A percentile compares a stretch with the other conserved stretches of the same genome.
These are phyloP conservation scores for Thunnus thynnus DNA, from an alignment of 2,113 vertebrate species.

Conservation along the genomic window DNA sequence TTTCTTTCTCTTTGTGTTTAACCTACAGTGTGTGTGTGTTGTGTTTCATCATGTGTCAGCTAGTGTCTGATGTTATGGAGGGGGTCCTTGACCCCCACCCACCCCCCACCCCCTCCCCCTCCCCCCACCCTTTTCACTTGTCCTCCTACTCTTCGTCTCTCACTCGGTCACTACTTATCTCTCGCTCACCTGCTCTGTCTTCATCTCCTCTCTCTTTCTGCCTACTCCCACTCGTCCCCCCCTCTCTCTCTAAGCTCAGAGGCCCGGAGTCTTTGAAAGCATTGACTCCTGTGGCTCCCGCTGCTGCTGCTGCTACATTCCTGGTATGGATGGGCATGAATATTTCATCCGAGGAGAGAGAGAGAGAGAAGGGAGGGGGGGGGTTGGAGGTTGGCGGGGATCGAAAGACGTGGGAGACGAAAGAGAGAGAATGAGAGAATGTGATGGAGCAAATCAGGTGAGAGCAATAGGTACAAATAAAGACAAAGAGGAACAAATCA, in stretches of 20 bases:
- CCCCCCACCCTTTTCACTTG: conserved; percentile 13
- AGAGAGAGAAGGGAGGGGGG: not conserved
- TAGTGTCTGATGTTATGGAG: conserved; percentile 60
- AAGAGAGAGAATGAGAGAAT: conserved; percentile 3
- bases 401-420: conserved; percentile 20
- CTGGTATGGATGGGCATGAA: conserved; percentile 71
- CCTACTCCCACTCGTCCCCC: conserved; percentile 20
- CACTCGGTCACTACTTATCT: conserved; percentile 25
- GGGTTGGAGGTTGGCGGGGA: conserved; percentile 9
- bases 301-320: conserved; percentile 58
- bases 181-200: conserved; percentile 33
- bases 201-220: conserved; percentile 17
- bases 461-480: conserved; percentile 34
- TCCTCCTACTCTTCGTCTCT: conserved; percentile 38
- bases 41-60: conserved; percentile 63
- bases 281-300: conserved; percentile 65
- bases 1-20: conserved; percentile 17
- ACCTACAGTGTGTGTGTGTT: conserved; percentile 6
- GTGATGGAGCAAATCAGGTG: conserved; percentile 33
- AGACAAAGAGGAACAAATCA: conserved; percentile 29
- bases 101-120: too few relatives aligned
- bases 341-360: conserved; percentile 69
- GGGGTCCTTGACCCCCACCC: not conserved
- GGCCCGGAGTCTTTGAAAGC: conserved; percentile 70
- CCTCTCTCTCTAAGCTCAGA: conserved; percentile 42